Conservation (phyloP, 2,797 vertebrate species). For the Xiphorhynchus erythropygius region DNA sequence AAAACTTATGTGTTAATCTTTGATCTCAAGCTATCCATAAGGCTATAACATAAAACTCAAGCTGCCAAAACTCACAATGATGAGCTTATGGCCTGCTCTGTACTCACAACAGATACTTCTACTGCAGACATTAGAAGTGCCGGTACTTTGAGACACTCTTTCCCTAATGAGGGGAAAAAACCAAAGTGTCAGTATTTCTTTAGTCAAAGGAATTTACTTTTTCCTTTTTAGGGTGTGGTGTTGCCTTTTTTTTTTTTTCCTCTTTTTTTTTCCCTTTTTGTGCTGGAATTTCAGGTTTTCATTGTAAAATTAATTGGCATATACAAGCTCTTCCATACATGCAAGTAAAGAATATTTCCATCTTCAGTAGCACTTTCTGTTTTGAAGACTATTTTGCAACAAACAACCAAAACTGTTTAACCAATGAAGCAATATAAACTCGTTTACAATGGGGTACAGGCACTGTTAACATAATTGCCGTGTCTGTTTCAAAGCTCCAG, state of each 20-base stretch:
- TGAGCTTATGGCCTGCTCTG: not conserved
- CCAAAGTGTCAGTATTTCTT: not conserved
- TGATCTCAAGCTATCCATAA: not conserved
- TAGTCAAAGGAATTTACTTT: not conserved
- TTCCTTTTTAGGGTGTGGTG: not conserved
- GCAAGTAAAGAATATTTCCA: not conserved
- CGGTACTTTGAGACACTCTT: not conserved
- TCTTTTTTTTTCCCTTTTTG: not conserved
- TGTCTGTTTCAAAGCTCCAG: not conserved
- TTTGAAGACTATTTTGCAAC: not conserved
- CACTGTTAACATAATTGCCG: not conserved
- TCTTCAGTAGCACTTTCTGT: not conserved
- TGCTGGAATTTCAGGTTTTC: not conserved
- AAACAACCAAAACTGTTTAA: not conserved
- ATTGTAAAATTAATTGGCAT: not conserved
- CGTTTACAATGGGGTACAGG: not conserved
- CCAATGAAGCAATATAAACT: not conserved
- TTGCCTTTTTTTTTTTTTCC: accelerated
- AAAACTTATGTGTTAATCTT: not conserved
- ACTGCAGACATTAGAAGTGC: not conserved
- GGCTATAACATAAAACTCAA: not conserved
- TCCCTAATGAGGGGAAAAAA: not conserved
- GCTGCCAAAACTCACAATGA: not conserved
- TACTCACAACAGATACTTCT: not conserved
- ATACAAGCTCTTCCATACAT: not conserved